A percentile compares a stretch with the other conserved stretches of the same genome.
Evolutionary conservation across 1,140 invertebrate genomes (phyloP).

Genomic region (Brachionus calyciflorus): DNA sequence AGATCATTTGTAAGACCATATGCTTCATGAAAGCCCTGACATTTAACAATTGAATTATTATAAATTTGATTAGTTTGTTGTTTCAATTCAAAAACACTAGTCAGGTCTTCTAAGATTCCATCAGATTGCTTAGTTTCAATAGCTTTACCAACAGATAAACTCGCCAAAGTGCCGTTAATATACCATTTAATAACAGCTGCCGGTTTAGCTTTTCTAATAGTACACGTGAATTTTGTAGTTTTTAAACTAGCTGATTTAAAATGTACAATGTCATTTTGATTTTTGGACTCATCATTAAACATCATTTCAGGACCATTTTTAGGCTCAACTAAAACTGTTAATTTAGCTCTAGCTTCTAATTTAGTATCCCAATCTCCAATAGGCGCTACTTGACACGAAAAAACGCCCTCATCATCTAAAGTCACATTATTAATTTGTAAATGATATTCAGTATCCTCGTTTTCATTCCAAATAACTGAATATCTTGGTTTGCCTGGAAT

Average conservation of each 20-base stretch:
- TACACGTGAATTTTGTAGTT: slow-evolving; percentile 40
- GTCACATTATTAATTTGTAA: slow-evolving; percentile 29
- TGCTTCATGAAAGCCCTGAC: slow-evolving; percentile 39
- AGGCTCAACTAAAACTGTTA: slow-evolving; percentile 41
- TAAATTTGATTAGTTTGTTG: slow-evolving; percentile 35
- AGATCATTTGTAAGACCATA: slow-evolving; percentile 1
- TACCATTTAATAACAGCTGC: slow-evolving; percentile 38
- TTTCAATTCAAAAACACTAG: slow-evolving; percentile 30
- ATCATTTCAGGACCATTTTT: slow-evolving; percentile 22
- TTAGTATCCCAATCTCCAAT: slow-evolving; percentile 46
- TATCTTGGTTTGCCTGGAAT: slow-evolving; percentile 36
- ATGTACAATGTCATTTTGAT: slow-evolving; percentile 41
- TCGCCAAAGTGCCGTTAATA: slow-evolving; percentile 21
- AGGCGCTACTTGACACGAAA: slow-evolving; percentile 45
- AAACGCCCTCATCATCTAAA: slow-evolving; percentile 36
- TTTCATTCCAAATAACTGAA: slow-evolving; percentile 25
- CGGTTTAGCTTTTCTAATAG: slow-evolving; percentile 19
- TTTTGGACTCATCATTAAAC: slow-evolving; percentile 46
- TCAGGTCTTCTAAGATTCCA: slow-evolving; percentile 24
- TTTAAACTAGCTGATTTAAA: slow-evolving; percentile 29
- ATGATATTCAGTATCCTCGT: slow-evolving; percentile 43
- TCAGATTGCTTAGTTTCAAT: slow-evolving; percentile 37
- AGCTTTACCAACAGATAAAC: neutral
- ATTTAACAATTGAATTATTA: slow-evolving; percentile 44
- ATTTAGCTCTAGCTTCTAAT: slow-evolving; percentile 23